A percentile compares a stretch with the other conserved stretches of the same genome.
Conservation (phyloP, 2,888 invertebrate genomes). For the Scaptomyza caliginosa region DNA sequence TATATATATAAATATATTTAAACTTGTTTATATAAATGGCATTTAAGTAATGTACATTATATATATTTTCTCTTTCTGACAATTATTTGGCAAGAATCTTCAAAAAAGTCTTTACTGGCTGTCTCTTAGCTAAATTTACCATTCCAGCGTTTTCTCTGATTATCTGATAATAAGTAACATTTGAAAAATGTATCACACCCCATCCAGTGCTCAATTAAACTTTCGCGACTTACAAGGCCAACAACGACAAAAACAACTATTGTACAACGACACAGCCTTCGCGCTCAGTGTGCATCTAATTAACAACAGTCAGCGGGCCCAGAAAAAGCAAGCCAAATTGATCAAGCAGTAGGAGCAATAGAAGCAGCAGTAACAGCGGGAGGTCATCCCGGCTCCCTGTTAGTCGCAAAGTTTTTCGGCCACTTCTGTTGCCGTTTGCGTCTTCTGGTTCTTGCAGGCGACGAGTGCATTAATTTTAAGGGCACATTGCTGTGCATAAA, state of each 20-base stretch:
- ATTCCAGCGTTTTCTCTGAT: conserved; percentile 1
- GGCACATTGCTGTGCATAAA: conserved; percentile 77
- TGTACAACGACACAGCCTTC: conserved; percentile 4
- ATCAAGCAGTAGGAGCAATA: conserved; percentile 4
- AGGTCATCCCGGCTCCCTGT: conserved; percentile 4
- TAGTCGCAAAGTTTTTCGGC: conserved; percentile 60
- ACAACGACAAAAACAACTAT: conserved; percentile 13
- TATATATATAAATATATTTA: too few species aligned
- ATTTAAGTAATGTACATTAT: not conserved
- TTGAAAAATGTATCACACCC: conserved; percentile 34
- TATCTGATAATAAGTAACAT: conserved; percentile 18
- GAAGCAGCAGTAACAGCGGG: conserved; percentile 8
- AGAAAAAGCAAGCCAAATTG: conserved; percentile 11
- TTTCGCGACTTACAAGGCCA: conserved; percentile 43
- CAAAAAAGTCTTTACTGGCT: not conserved
- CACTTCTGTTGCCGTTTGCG: conserved; percentile 61
- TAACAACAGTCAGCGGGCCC: conserved; percentile 50
- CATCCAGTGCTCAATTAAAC: conserved; percentile 47
- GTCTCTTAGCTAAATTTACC: conserved; percentile 25
- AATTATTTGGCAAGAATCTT: not conserved
- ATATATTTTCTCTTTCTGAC: not conserved
- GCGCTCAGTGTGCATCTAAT: conserved; percentile 60
- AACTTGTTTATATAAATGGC: too few species aligned
- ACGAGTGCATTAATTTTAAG: conserved; percentile 75
- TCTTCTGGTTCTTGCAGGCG: conserved; percentile 45